phyloP scores from a whole-genome alignment of 1,140 invertebrate species.

The Lepidotrigona ventralis region DNA sequence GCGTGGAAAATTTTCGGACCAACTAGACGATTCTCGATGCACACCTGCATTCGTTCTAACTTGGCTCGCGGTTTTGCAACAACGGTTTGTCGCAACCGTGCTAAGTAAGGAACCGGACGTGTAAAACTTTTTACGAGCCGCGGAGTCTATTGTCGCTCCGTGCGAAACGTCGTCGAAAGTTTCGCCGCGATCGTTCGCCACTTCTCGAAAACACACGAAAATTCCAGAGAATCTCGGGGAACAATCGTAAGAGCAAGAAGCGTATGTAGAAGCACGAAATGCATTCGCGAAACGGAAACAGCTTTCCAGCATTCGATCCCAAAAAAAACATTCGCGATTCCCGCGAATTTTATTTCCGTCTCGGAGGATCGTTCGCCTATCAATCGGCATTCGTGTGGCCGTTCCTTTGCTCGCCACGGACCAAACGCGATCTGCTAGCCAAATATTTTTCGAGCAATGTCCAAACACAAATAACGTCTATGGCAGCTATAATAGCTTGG shows the following conservation, averaged over 20 bases:
- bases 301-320: constrained; percentile 32
- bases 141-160: neutral
- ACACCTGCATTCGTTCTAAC: neutral
- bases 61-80: neutral
- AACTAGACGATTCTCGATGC: neutral
- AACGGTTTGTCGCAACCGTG: no score
- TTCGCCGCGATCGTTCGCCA: neutral
- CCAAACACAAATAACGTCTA: constrained; percentile 9
- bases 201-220: no score
- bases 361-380: constrained; percentile 27
- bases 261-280: neutral
- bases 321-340: constrained; percentile 28
- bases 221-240: neutral
- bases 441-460: constrained; percentile 40
- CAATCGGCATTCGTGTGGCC: neutral
- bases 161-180: neutral
- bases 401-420: neutral
- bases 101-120: neutral
- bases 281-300: constrained; percentile 30
- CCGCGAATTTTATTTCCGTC: constrained; percentile 44
- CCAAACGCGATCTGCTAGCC: constrained; percentile 4
- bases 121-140: constrained; percentile 17
- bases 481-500: neutral
- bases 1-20: constrained; percentile 33
- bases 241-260: neutral